These are phyloP conservation scores for Cordilura impudica DNA, from an alignment of 2,888 invertebrate genomes.

Conservation along the genomic window DNA sequence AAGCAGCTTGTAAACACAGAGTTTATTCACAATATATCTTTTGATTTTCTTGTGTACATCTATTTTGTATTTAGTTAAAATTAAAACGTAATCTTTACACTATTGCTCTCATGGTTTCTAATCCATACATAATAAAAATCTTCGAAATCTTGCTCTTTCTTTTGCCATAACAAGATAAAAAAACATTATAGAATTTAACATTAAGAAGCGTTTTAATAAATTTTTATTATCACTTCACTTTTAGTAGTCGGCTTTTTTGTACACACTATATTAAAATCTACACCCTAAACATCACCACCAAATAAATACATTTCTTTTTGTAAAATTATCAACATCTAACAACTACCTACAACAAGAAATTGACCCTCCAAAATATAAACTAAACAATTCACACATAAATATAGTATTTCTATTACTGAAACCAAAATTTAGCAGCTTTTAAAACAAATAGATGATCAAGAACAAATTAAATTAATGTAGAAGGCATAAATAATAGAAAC, in stretches of 20 bases:
- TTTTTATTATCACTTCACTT: too few relatives aligned
- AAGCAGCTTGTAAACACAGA: too few relatives aligned
- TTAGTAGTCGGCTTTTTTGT: slow-evolving; percentile 14
- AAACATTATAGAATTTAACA: too few relatives aligned
- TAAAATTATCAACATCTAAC: slow-evolving; percentile 55
- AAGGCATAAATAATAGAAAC: slow-evolving; percentile 9
- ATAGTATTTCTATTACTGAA: slow-evolving; percentile 16
- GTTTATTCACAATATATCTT: too few relatives aligned
- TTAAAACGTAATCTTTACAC: too few relatives aligned
- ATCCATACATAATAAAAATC: too few relatives aligned
- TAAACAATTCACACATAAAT: slow-evolving; percentile 34
- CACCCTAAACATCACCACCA: slow-evolving; percentile 15
- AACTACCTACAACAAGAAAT: slow-evolving; percentile 63
- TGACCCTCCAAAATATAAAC: slow-evolving; percentile 58
- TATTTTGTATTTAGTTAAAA: too few relatives aligned
- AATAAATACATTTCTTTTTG: slow-evolving; percentile 44
- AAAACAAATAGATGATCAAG: slow-evolving; percentile 41
- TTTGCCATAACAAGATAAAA: too few relatives aligned
- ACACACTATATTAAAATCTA: slow-evolving; percentile 7
- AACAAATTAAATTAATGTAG: slow-evolving; percentile 33
- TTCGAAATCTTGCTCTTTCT: too few relatives aligned
- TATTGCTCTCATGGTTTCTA: too few relatives aligned
- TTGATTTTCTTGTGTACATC: too few relatives aligned
- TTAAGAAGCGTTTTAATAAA: too few relatives aligned
- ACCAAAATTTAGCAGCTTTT: slow-evolving; percentile 53